These are phyloP conservation scores for Patella pellucida DNA, from an alignment of 2,888 invertebrate species.

Conservation along the genomic window DNA sequence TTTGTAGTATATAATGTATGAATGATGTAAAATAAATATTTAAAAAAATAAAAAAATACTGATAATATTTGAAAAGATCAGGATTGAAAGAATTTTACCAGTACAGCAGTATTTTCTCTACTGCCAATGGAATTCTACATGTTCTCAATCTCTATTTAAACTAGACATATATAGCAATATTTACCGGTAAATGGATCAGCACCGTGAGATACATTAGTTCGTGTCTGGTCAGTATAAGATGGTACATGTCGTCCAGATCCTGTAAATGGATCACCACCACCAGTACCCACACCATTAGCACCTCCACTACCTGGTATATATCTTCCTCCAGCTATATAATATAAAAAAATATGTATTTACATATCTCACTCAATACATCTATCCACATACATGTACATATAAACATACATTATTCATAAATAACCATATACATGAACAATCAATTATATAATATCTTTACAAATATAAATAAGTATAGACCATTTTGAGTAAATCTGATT, in stretches of 20 bases:
- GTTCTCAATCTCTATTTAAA: too few species aligned
- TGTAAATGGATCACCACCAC: conserved; percentile 73
- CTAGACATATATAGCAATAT: too few species aligned
- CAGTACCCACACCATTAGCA: conserved; percentile 24
- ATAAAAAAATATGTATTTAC: neutral
- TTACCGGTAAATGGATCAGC: conserved; percentile 56
- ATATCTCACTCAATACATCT: neutral
- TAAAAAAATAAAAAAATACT: too few species aligned
- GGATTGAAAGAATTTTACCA: too few species aligned
- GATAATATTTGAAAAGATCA: too few species aligned
- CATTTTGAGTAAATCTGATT: too few species aligned
- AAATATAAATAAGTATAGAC: too few species aligned
- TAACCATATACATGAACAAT: neutral
- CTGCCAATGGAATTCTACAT: too few species aligned
- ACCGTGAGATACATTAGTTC: conserved; percentile 27
- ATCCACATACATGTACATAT: too few species aligned
- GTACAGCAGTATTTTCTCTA: too few species aligned
- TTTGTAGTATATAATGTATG: too few species aligned
- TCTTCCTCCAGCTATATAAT: conserved; percentile 75
- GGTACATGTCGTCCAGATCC: conserved; percentile 64
- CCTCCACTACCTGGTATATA: conserved; percentile 76
- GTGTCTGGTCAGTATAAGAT: conserved; percentile 34
- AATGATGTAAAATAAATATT: too few species aligned
- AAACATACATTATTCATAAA: neutral
- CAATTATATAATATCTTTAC: neutral